These are phyloP conservation scores for Pherbina coryleti DNA, from an alignment of 2,888 invertebrate species.

Conservation along the genomic window DNA sequence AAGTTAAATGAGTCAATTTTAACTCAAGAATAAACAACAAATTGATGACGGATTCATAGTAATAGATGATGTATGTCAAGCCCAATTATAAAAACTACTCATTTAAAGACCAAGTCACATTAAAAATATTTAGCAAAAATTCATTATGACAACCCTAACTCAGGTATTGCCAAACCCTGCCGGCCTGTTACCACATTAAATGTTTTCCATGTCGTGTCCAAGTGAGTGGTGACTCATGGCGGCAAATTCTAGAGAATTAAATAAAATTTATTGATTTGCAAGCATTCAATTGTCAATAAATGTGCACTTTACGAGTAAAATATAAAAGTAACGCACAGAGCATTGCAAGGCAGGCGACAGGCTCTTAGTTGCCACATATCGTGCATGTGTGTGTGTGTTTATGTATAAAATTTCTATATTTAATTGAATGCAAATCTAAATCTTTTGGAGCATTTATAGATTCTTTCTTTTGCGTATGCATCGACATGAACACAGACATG, in stretches of 20 bases:
- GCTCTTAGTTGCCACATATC: conserved; percentile 14
- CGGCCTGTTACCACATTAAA: too few species aligned
- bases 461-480: too few species aligned
- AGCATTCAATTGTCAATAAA: neutral
- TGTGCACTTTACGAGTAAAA: neutral
- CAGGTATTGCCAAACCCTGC: too few species aligned
- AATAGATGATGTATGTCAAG: too few species aligned
- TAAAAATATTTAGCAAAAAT: neutral
- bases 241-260: neutral
- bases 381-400: neutral
- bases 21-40: too few species aligned
- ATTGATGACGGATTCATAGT: too few species aligned
- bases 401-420: neutral
- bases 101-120: neutral
- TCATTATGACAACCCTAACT: neutral
- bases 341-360: neutral
- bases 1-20: too few species aligned
- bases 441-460: neutral
- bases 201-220: too few species aligned
- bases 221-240: conserved; percentile 1
- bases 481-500: neutral
- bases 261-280: conserved; percentile 8
- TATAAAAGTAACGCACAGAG: neutral
- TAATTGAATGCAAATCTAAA: conserved; percentile 26
- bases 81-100: too few species aligned